phyloP scores from a whole-genome alignment of 2,113 vertebrate genomes.

The Cheilinus undulatus region DNA sequence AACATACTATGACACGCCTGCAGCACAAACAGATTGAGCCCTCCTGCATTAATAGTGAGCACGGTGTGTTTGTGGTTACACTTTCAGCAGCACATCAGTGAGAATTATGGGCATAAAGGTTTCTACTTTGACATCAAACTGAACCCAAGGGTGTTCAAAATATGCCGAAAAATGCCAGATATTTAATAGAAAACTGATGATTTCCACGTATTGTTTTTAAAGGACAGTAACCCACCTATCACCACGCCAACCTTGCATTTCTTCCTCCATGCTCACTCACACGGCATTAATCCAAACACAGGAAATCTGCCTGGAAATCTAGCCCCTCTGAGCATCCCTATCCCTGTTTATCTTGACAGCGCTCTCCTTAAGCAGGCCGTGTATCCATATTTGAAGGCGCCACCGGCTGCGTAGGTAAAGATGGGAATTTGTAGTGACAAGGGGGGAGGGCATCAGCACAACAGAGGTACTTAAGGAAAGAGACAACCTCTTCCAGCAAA shows the following conservation, averaged over 20 bases:
- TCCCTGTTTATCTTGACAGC: constrained; percentile 66
- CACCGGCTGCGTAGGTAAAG: constrained; percentile 82
- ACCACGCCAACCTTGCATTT: constrained; percentile 17
- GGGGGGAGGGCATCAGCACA: constrained; percentile 70
- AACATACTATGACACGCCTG: constrained; percentile 38
- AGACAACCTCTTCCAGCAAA: constrained; percentile 73
- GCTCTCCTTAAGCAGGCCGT: constrained; percentile 73
- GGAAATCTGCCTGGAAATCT: constrained; percentile 51
- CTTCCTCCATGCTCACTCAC: constrained; percentile 2
- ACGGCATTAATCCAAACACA: constrained; percentile 41
- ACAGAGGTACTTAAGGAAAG: constrained; percentile 74
- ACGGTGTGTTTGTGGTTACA: constrained; percentile 22
- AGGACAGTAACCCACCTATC: constrained; percentile 10
- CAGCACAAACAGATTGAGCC: constrained; percentile 41
- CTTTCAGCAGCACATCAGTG: constrained; percentile 13
- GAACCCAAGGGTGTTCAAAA: background rate
- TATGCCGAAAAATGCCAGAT: too few species aligned
- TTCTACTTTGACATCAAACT: background rate
- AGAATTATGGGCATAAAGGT: background rate
- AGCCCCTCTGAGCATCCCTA: constrained; percentile 53
- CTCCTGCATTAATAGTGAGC: constrained; percentile 10
- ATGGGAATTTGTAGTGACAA: constrained; percentile 79
- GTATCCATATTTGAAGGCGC: constrained; percentile 79
- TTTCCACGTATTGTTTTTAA: background rate
- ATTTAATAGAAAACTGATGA: background rate